Conservation (phyloP, 2,888 invertebrate species). For the Microdon myrmicae region DNA sequence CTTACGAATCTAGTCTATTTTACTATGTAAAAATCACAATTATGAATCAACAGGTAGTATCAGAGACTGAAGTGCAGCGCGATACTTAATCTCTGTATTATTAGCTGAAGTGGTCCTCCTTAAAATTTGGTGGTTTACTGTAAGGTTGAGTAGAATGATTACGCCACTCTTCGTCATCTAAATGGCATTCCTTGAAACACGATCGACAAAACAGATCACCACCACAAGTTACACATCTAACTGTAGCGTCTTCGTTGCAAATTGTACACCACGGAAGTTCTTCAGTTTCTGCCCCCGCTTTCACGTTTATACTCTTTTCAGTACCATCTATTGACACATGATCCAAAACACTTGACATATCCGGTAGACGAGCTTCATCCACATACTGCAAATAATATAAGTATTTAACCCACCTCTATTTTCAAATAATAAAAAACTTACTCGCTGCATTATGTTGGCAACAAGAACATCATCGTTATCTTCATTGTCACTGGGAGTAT, state of each 20-base stretch:
- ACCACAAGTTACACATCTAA: slow-evolving; percentile 80
- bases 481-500: slow-evolving; percentile 62
- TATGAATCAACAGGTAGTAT: too few species aligned
- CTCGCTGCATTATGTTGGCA: slow-evolving; percentile 62
- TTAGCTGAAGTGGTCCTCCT: slow-evolving; percentile 65
- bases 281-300: slow-evolving; percentile 57
- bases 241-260: slow-evolving; percentile 82
- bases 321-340: slow-evolving; percentile 58
- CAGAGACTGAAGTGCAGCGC: too few species aligned
- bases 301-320: slow-evolving; percentile 42
- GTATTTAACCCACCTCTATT: neutral
- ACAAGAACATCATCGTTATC: slow-evolving; percentile 65
- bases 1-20: too few species aligned
- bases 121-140: slow-evolving; percentile 61
- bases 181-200: slow-evolving; percentile 80
- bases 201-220: slow-evolving; percentile 82
- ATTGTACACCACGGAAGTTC: slow-evolving; percentile 86
- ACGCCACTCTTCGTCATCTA: slow-evolving; percentile 71
- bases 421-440: slow-evolving; percentile 29
- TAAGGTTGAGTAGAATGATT: slow-evolving; percentile 60
- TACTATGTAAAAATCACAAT: too few species aligned
- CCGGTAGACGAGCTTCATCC: slow-evolving; percentile 69
- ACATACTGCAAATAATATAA: slow-evolving; percentile 64
- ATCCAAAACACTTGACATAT: slow-evolving; percentile 65
- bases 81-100: too few species aligned